Conservation (phyloP, 2,113 vertebrate genomes). For the Donacobius atricapilla region DNA sequence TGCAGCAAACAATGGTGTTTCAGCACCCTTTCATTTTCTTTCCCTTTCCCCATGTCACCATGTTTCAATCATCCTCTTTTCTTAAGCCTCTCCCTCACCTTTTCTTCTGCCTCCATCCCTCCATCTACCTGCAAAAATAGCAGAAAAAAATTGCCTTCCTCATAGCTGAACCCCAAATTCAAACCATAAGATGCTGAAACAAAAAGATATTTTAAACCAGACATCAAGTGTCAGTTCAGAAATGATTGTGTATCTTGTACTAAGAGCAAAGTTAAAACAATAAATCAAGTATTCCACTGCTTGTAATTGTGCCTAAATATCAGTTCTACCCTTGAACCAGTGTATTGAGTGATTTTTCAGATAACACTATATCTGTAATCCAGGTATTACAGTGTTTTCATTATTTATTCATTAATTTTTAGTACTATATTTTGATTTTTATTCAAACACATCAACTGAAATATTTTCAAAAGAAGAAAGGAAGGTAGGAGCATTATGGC, state of each 20-base stretch:
- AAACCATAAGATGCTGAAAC: not conserved
- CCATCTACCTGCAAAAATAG: not conserved
- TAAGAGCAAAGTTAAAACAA: not conserved
- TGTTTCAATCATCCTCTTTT: not conserved
- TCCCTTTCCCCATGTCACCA: not conserved
- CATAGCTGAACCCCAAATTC: not conserved
- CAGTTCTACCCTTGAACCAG: not conserved
- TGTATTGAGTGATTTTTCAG: not conserved
- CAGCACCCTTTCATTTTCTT: not conserved
- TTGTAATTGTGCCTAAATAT: not conserved
- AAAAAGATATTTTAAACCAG: not conserved
- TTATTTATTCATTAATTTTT: not conserved
- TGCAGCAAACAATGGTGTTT: not conserved
- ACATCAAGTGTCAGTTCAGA: not conserved
- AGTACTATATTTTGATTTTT: not conserved
- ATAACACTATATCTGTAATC: not conserved
- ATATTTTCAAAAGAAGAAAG: not conserved
- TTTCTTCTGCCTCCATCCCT: not conserved
- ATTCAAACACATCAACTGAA: not conserved
- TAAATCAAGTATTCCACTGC: not conserved
- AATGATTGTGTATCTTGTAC: not conserved
- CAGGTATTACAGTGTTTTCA: not conserved
- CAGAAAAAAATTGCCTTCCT: not conserved
- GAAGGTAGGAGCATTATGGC: not conserved
- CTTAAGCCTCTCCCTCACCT: not conserved